A percentile compares a stretch with the other conserved stretches of the same genome.
Evolutionary conservation across 2,888 invertebrate genomes (phyloP).

Genomic region (Melipona beecheii): DNA sequence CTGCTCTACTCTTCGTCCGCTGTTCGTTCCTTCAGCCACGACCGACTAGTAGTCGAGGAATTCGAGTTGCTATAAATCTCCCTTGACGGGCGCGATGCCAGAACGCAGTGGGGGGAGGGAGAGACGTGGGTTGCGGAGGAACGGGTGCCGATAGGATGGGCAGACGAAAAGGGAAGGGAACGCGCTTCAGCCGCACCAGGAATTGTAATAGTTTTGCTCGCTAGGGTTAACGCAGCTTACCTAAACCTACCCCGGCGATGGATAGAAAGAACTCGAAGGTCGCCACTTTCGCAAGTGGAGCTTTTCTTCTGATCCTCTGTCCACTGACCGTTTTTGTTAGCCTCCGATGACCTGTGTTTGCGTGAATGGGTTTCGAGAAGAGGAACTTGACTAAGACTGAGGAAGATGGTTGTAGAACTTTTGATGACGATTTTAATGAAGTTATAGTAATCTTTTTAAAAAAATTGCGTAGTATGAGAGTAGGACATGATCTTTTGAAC

Average conservation of each 20-base stretch:
- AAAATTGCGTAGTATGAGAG: background rate
- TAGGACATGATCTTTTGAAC: background rate
- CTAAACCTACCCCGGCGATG: slow-evolving; percentile 44
- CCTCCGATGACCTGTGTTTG: background rate
- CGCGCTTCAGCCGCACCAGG: slow-evolving; percentile 72
- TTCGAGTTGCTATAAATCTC: slow-evolving; percentile 84
- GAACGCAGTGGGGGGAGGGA: slow-evolving; percentile 58
- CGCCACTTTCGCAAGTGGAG: slow-evolving; percentile 20
- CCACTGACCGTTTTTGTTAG: slow-evolving; percentile 5
- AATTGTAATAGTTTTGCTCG: slow-evolving; percentile 82
- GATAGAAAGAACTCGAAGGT: slow-evolving; percentile 60
- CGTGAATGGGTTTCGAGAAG: background rate
- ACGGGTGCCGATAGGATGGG: slow-evolving; percentile 62
- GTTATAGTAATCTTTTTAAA: background rate
- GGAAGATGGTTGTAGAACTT: background rate
- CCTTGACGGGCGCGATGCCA: slow-evolving; percentile 83
- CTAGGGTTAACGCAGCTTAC: slow-evolving; percentile 73
- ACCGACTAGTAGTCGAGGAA: slow-evolving; percentile 83
- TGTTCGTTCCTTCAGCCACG: slow-evolving; percentile 66
- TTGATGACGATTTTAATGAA: background rate
- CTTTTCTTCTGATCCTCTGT: background rate
- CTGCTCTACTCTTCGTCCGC: slow-evolving; percentile 54
- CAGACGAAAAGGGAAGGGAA: slow-evolving; percentile 47
- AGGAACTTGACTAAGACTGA: background rate
- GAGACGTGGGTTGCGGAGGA: slow-evolving; percentile 65